Conservation (phyloP, 2,113 vertebrate species). For the Microtus montanus region DNA sequence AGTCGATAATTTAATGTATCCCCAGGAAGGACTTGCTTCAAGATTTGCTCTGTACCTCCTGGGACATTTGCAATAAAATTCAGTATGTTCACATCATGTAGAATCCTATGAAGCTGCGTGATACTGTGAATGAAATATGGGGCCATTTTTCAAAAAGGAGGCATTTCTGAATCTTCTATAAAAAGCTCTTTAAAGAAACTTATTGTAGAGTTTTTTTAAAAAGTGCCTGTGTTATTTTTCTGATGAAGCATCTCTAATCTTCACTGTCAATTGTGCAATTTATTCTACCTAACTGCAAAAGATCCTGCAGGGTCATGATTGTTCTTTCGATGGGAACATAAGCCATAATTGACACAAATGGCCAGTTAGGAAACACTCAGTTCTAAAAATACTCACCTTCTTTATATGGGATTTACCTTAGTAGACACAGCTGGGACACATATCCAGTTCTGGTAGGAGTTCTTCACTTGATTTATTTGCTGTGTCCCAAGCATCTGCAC, state of each 20-base stretch:
- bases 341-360: slow-evolving; percentile 20
- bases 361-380: slow-evolving; percentile 1
- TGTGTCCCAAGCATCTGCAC: slow-evolving; percentile 4
- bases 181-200: slow-evolving; percentile 34
- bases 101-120: background rate
- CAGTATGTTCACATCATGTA: background rate
- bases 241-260: slow-evolving; percentile 40
- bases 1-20: slow-evolving; percentile 21
- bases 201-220: background rate
- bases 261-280: background rate
- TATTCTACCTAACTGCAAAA: slow-evolving; percentile 33
- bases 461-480: slow-evolving; percentile 37
- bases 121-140: background rate
- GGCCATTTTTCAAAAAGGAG: background rate
- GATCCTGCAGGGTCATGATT: slow-evolving; percentile 27
- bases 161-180: slow-evolving; percentile 19
- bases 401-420: background rate
- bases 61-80: slow-evolving; percentile 22
- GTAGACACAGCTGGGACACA: background rate
- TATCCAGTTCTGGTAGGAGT: background rate
- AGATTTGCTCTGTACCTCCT: slow-evolving; percentile 3
- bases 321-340: slow-evolving; percentile 12
- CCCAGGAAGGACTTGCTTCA: background rate
- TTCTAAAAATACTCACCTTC: slow-evolving; percentile 41
- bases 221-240: slow-evolving; percentile 20